Conservation (phyloP, 2,797 vertebrate genomes). For the Ambastaia sidthimunki region DNA sequence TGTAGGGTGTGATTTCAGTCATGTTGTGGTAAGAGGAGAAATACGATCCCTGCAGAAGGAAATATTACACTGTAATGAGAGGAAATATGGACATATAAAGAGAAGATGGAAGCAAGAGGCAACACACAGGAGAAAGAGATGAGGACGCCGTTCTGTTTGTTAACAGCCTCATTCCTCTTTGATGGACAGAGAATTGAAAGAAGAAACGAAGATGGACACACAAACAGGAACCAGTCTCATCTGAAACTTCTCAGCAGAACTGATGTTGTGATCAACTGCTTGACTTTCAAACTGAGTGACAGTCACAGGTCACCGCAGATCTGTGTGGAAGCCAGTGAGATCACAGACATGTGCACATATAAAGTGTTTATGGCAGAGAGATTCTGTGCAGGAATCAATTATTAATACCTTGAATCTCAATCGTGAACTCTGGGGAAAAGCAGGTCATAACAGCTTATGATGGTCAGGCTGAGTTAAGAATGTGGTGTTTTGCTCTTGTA, state of each 20-base stretch:
- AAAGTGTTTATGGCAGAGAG: neutral
- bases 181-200: slow-evolving; percentile 11
- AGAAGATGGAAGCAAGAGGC: neutral
- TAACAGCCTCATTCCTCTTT: slow-evolving; percentile 20
- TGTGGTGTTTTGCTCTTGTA: neutral
- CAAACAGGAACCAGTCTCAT: neutral
- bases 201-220: slow-evolving; percentile 9
- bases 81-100: neutral
- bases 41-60: neutral
- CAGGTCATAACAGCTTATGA: neutral
- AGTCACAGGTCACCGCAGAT: neutral
- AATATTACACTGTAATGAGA: neutral
- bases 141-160: neutral
- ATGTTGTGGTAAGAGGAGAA: neutral
- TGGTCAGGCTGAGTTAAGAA: neutral
- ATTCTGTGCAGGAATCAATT: neutral
- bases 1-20: neutral
- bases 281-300: neutral
- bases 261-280: neutral
- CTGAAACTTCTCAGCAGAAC: neutral
- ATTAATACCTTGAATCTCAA: slow-evolving; percentile 3
- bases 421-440: neutral
- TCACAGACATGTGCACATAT: neutral
- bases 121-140: neutral
- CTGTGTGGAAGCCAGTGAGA: neutral